These are phyloP conservation scores for Drosophila nikananu DNA, from an alignment of 1,140 invertebrate genomes.

Conservation along the genomic window DNA sequence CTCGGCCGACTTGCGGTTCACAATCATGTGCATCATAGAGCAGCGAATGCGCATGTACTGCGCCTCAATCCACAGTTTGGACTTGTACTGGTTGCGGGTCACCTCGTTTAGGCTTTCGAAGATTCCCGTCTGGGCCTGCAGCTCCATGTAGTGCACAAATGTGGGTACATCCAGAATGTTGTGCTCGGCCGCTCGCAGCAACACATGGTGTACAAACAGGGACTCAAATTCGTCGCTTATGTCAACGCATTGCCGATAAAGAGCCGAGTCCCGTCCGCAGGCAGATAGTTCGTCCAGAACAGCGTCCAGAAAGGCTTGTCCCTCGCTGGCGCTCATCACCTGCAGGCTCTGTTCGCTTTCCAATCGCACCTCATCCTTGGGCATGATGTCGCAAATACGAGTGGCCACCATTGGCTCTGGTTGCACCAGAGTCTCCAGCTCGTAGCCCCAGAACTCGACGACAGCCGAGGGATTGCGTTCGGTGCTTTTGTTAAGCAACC, in stretches of 20 bases:
- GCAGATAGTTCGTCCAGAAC: constrained; percentile 72
- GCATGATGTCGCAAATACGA: constrained; percentile 67
- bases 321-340: constrained; percentile 49
- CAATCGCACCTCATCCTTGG: constrained; percentile 46
- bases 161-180: constrained; percentile 58
- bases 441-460: constrained; percentile 77
- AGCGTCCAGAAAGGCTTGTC: constrained; percentile 58
- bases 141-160: constrained; percentile 74
- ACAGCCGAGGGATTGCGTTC: constrained; percentile 56
- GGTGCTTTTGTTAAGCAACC: constrained; percentile 71
- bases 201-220: constrained; percentile 71
- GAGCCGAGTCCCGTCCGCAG: constrained; percentile 63
- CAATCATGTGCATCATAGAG: constrained; percentile 76
- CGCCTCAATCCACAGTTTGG: constrained; percentile 72
- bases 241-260: constrained; percentile 75
- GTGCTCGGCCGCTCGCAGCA: constrained; percentile 59
- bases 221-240: constrained; percentile 75
- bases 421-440: constrained; percentile 66
- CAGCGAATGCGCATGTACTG: constrained; percentile 83
- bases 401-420: constrained; percentile 53
- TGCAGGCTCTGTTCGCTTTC: constrained; percentile 45
- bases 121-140: constrained; percentile 62
- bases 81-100: constrained; percentile 72
- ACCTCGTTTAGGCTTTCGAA: constrained; percentile 67
- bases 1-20: constrained; percentile 53